Percentiles rank a stretch among this genome's conserved stretches.
phyloP scores from a whole-genome alignment of 1,140 invertebrate genomes.

The Lordiphosa stackelbergi region DNA sequence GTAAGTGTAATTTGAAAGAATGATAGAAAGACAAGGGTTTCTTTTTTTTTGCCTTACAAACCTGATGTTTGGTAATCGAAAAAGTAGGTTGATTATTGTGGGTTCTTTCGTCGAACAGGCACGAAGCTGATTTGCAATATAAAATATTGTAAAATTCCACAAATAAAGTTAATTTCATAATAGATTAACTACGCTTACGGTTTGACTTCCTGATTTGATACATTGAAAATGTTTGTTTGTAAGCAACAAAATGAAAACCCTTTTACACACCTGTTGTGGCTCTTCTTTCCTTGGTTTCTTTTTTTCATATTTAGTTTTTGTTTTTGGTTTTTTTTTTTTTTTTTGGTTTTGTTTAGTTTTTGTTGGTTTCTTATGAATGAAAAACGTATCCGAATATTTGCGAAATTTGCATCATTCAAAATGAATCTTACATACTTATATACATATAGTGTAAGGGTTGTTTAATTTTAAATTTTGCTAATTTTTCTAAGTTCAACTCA shows the following conservation, averaged over 20 bases:
- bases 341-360: neutral
- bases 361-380: neutral
- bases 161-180: too few relatives aligned
- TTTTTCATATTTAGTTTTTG: conserved; percentile 6
- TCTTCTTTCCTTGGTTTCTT: too few relatives aligned
- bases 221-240: conserved; percentile 54
- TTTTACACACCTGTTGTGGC: conserved; percentile 48
- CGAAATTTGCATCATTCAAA: conserved; percentile 1
- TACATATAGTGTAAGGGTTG: conserved; percentile 34
- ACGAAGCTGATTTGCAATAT: too few relatives aligned
- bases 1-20: too few relatives aligned
- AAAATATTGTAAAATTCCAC: too few relatives aligned
- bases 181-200: conserved; percentile 22
- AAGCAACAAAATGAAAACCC: conserved; percentile 49
- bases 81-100: too few relatives aligned
- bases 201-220: conserved; percentile 22
- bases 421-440: conserved; percentile 55
- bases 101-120: too few relatives aligned
- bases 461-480: conserved; percentile 74
- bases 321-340: conserved; percentile 12
- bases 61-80: too few relatives aligned
- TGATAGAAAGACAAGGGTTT: too few relatives aligned
- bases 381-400: conserved; percentile 8
- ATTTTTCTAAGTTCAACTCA: conserved; percentile 62
- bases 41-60: too few relatives aligned